Conservation (phyloP, 2,888 invertebrate genomes). For the Acronicta aceris region DNA sequence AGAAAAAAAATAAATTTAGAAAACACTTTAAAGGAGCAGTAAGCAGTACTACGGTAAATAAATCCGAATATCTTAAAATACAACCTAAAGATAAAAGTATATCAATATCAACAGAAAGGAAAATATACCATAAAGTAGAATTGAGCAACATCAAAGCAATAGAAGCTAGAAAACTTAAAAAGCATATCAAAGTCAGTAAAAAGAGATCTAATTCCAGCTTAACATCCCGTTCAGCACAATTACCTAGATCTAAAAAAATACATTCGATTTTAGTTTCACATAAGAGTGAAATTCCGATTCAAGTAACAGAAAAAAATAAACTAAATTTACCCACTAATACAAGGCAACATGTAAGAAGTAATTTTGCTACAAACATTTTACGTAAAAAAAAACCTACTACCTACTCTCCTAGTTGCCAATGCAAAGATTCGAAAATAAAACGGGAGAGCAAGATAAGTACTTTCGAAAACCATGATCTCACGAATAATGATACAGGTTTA, state of each 20-base stretch:
- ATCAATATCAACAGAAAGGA: conserved; percentile 2
- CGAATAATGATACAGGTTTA: not conserved
- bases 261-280: conserved; percentile 50
- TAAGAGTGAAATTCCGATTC: conserved; percentile 31
- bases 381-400: not conserved
- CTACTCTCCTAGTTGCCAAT: not conserved
- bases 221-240: conserved; percentile 16
- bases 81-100: conserved; percentile 1
- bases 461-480: not conserved
- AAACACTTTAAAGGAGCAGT: conserved; percentile 36
- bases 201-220: conserved; percentile 5
- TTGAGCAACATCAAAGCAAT: conserved; percentile 2
- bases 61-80: conserved; percentile 1
- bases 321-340: conserved; percentile 1
- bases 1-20: conserved; percentile 21
- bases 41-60: conserved; percentile 5
- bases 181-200: conserved; percentile 1
- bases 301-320: conserved; percentile 7
- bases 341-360: not conserved
- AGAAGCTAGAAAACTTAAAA: conserved; percentile 10
- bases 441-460: not conserved
- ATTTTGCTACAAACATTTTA: conserved; percentile 1
- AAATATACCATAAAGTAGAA: not conserved
- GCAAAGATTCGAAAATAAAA: conserved; percentile 7
- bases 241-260: conserved; percentile 54